A percentile compares a stretch with the other conserved stretches of the same genome.
phyloP scores from a whole-genome alignment of 2,888 invertebrate genomes.

The Leptopterna dolabrata region DNA sequence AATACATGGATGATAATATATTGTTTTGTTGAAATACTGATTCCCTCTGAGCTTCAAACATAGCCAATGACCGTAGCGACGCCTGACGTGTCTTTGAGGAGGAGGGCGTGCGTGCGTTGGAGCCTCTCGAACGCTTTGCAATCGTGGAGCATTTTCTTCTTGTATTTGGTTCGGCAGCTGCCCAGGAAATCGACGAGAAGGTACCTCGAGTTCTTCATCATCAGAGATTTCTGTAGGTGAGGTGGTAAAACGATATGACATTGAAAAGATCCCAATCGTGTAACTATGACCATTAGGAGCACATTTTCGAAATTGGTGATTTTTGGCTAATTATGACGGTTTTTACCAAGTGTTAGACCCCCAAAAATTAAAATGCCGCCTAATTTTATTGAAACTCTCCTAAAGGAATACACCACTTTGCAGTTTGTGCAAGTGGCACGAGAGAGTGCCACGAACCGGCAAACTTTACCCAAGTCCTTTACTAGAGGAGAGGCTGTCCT shows the following conservation, averaged over 20 bases:
- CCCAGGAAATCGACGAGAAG: slow-evolving; percentile 73
- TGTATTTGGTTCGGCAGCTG: slow-evolving; percentile 53
- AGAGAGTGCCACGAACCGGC: too few species aligned
- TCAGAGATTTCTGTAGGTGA: slow-evolving; percentile 13
- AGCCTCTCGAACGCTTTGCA: slow-evolving; percentile 58
- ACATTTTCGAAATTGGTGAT: background rate
- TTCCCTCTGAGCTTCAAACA: background rate
- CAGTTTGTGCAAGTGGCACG: too few species aligned
- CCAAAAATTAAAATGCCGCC: too few species aligned
- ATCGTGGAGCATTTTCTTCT: slow-evolving; percentile 55
- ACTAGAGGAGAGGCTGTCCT: too few species aligned
- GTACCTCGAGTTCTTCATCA: slow-evolving; percentile 76
- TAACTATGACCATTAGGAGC: background rate
- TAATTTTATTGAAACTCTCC: too few species aligned
- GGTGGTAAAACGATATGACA: background rate
- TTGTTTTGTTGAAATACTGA: too few species aligned
- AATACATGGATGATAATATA: too few species aligned
- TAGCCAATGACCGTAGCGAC: slow-evolving; percentile 47
- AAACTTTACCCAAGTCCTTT: too few species aligned
- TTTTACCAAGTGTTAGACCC: too few species aligned
- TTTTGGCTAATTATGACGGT: too few species aligned
- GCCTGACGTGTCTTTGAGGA: slow-evolving; percentile 57
- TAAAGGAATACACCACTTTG: too few species aligned
- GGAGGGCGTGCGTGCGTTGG: slow-evolving; percentile 57
- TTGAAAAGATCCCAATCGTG: background rate